Evolutionary conservation across 2,113 vertebrate genomes (phyloP).

Genomic region (Clinocottus analis): DNA sequence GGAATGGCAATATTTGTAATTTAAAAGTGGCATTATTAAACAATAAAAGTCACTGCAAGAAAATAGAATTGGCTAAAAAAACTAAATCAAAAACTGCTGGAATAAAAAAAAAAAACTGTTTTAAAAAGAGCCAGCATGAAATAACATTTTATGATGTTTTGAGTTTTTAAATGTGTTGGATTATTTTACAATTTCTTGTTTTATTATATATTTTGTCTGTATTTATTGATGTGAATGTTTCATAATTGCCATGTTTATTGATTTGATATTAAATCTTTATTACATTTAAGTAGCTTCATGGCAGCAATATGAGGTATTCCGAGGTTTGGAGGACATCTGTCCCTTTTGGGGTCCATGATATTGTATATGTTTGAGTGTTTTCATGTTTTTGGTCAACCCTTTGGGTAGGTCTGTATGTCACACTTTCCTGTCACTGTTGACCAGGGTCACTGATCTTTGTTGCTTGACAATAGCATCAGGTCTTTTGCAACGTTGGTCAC

Average conservation of each 20-base stretch:
- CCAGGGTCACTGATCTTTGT: constrained; percentile 21
- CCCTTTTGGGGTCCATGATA: not conserved
- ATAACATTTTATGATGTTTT: not conserved
- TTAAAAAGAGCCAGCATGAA: not conserved
- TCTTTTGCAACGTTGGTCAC: constrained; percentile 8
- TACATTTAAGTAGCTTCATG: not conserved
- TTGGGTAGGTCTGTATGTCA: constrained; percentile 28
- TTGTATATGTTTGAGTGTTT: not conserved
- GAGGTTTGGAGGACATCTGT: not conserved
- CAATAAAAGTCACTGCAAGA: not conserved
- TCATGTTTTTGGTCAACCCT: constrained; percentile 34
- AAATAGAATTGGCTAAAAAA: not conserved
- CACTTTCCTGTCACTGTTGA: constrained; percentile 12
- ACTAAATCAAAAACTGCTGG: no score
- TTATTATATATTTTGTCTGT: not conserved
- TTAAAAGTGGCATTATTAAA: not conserved
- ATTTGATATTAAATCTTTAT: not conserved
- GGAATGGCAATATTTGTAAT: not conserved
- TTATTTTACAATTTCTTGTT: not conserved
- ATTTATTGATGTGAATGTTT: not conserved
- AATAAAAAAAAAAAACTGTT: no score
- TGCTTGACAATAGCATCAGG: not conserved
- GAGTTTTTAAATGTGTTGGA: not conserved
- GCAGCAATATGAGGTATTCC: not conserved
- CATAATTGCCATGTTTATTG: not conserved